Conservation (phyloP, 2,888 invertebrate genomes). For the Oligia latruncula region DNA sequence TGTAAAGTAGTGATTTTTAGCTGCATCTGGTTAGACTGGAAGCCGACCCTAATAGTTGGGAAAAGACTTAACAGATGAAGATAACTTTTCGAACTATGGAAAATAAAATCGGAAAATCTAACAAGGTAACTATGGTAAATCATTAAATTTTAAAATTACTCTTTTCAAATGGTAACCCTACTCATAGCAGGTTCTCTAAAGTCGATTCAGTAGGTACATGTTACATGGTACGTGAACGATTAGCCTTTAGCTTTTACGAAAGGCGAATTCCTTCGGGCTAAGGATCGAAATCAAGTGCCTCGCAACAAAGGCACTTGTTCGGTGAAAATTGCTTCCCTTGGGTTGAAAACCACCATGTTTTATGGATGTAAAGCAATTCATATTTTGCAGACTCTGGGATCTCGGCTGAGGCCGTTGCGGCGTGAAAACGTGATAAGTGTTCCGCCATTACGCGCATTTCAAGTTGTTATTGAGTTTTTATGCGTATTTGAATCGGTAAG, state of each 20-base stretch:
- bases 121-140: background rate
- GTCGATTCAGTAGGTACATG: slow-evolving; percentile 27
- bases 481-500: background rate
- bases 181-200: slow-evolving; percentile 2
- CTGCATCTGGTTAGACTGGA: background rate
- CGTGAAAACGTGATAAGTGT: slow-evolving; percentile 73
- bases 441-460: slow-evolving; percentile 61
- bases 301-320: slow-evolving; percentile 73
- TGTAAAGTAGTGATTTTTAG: background rate
- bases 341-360: slow-evolving; percentile 73
- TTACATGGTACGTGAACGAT: slow-evolving; percentile 50
- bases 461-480: slow-evolving; percentile 42
- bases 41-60: background rate
- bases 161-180: slow-evolving; percentile 1
- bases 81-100: background rate
- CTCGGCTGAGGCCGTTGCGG: slow-evolving; percentile 60
- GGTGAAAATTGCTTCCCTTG: slow-evolving; percentile 75
- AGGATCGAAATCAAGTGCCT: slow-evolving; percentile 74
- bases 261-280: slow-evolving; percentile 63
- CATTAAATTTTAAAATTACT: background rate
- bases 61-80: background rate
- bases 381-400: slow-evolving; percentile 75
- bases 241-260: slow-evolving; percentile 60
- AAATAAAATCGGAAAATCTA: background rate
- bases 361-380: slow-evolving; percentile 72